These are phyloP conservation scores for Vidua chalybeata DNA, from an alignment of 2,113 vertebrate species.

Conservation along the genomic window DNA sequence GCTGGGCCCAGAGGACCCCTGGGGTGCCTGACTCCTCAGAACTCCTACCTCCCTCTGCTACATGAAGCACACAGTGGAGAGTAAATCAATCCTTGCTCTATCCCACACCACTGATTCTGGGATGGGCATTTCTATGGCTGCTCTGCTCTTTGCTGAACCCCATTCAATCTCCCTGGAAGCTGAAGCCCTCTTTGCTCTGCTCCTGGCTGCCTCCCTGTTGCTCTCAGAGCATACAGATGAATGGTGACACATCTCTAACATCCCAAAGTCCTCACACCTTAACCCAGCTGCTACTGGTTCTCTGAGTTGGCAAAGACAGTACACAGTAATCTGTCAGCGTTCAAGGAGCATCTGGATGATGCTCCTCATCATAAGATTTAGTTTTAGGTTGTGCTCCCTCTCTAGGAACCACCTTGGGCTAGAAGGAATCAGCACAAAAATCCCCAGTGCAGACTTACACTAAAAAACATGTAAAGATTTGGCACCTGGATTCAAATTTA, in stretches of 20 bases:
- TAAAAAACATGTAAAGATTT: not conserved
- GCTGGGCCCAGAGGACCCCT: not conserved
- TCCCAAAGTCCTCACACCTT: not conserved
- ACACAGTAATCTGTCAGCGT: not conserved
- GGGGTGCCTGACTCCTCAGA: fast-evolving
- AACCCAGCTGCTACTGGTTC: not conserved
- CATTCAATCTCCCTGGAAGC: not conserved
- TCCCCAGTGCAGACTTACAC: not conserved
- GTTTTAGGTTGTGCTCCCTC: not conserved
- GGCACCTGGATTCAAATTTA: not conserved
- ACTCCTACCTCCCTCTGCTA: not conserved
- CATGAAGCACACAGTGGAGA: fast-evolving
- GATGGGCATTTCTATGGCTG: not conserved
- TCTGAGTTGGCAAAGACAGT: not conserved
- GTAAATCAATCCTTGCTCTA: not conserved
- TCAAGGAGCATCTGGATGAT: not conserved
- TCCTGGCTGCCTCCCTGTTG: not conserved
- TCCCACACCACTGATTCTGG: not conserved
- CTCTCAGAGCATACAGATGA: not conserved
- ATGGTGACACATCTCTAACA: no score
- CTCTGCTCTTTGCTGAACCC: not conserved
- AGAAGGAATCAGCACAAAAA: not conserved
- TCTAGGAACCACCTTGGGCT: not conserved
- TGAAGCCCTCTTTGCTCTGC: not conserved
- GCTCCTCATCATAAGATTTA: not conserved